phyloP scores from a whole-genome alignment of 2,113 vertebrate species.

The Neofelis nebulosa region DNA sequence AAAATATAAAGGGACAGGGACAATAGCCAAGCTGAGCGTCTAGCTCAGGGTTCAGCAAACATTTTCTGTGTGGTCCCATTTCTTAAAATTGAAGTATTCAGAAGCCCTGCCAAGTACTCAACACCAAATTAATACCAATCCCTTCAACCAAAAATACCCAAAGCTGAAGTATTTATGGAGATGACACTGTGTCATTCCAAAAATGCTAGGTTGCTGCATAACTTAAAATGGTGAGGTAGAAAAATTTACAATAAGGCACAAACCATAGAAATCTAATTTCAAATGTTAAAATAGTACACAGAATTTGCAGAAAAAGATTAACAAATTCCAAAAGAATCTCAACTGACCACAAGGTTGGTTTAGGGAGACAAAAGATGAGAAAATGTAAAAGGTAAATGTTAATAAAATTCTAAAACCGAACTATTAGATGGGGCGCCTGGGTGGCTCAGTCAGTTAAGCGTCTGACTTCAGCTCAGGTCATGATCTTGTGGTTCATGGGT shows the following conservation, averaged over 20 bases:
- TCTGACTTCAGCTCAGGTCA: too few species aligned
- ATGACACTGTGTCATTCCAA: not conserved
- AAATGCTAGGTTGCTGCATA: not conserved
- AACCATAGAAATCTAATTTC: not conserved
- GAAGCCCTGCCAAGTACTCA: slow-evolving; percentile 37
- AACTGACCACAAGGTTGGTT: not conserved
- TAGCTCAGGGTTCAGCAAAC: not conserved
- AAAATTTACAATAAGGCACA: not conserved
- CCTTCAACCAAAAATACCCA: not conserved
- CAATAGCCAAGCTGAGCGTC: not conserved
- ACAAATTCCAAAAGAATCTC: not conserved
- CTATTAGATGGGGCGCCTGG: not conserved
- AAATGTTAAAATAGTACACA: not conserved
- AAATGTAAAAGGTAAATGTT: slow-evolving; percentile 34
- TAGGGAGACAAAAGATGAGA: not conserved
- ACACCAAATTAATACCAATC: slow-evolving; percentile 37
- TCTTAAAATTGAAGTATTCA: slow-evolving; percentile 42
- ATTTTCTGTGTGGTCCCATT: not conserved
- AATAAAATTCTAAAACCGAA: slow-evolving; percentile 13
- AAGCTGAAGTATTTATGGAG: not conserved
- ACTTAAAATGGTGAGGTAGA: not conserved
- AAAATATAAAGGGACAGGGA: not conserved
- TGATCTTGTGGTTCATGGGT: too few species aligned
- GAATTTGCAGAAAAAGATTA: slow-evolving; percentile 4
- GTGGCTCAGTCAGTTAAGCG: too few species aligned